Base-by-base conservation (phyloP, 2,888 invertebrate species). In the Agriopis aurantiaria region DNA sequence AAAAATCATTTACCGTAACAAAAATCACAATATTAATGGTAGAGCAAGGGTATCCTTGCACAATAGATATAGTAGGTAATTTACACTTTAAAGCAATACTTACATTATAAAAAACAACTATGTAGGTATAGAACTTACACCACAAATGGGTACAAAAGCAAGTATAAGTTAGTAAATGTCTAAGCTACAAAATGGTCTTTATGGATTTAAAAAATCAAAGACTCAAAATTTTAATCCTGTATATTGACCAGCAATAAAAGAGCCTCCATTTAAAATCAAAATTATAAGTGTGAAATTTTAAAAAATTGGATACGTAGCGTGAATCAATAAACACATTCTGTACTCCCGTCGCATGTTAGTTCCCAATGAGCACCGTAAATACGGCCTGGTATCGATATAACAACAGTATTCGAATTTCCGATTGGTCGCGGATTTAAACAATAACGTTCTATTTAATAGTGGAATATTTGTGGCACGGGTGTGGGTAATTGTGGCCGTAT, bases 381-480 rank as follows among this genome's bases (percentile, higher is more conserved):
- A 58, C 33, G 45, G 46, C 23, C 10, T 4, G 23, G 3, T 48
- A 46, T 82, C 87, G 85, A 87, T 86, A 89, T 90, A 91, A 92
- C 89, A 91, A 92, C 91, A 91, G 88, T 91, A 89, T 91, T 92
- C 91, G 89, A 93, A 93, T 94, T 93, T 91, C 75, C 88, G 78
- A 93, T 94, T 93, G 87, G 93, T 81, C 82, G 85, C 93, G 90
- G 92, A 89, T 93, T 94, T 91, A 94, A 93, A 93, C 92, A 91
- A 92, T 91, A 94, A 92, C 93, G 91, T 88, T 92, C 90, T 91
- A 91, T 92, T 93, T 92, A 91, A 91, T 91, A 92, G 88, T 89
- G 86, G 88, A 86, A 87, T 88, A 83, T 85, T 85, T 82, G 81
- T 81, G 88, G 89, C 89, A 90, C 90, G 90, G 84, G 90, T 86